Conservation (phyloP, 2,113 vertebrate species). For the Anhinga anhinga region DNA sequence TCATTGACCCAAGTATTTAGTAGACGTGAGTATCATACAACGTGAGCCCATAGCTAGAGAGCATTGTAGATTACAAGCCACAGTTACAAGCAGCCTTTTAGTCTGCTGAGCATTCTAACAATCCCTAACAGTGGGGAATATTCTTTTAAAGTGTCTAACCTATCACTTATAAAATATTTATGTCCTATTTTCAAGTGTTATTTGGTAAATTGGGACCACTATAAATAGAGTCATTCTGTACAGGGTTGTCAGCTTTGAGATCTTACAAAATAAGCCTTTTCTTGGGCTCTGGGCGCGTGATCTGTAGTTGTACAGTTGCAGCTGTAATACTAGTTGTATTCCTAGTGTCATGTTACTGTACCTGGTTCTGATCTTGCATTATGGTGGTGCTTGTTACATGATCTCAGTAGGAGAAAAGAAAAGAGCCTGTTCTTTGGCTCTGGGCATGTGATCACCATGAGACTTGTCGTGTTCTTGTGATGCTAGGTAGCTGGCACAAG, state of each 20-base stretch:
- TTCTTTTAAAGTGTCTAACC: not conserved
- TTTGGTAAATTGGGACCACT: not conserved
- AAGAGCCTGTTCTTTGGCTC: not conserved
- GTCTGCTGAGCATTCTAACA: not conserved
- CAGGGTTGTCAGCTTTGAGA: not conserved
- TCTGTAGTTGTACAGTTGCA: not conserved
- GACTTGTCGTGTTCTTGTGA: not conserved
- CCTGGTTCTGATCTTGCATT: not conserved
- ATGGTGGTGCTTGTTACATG: not conserved
- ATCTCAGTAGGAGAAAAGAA: not conserved
- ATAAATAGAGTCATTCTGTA: not conserved
- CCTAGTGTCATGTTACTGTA: not conserved
- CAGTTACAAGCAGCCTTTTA: not conserved
- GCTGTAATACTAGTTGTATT: no score
- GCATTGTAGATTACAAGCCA: not conserved
- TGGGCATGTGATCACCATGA: not conserved
- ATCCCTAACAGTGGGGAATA: not conserved
- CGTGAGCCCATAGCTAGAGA: not conserved
- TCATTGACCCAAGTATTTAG: not conserved
- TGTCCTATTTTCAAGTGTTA: not conserved
- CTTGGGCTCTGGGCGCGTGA: not conserved
- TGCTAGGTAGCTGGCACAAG: not conserved
- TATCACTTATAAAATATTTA: not conserved
- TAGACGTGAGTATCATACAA: not conserved
- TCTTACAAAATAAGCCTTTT: not conserved